phyloP scores from a whole-genome alignment of 2,113 vertebrate genomes.

The Sciurus niger region DNA sequence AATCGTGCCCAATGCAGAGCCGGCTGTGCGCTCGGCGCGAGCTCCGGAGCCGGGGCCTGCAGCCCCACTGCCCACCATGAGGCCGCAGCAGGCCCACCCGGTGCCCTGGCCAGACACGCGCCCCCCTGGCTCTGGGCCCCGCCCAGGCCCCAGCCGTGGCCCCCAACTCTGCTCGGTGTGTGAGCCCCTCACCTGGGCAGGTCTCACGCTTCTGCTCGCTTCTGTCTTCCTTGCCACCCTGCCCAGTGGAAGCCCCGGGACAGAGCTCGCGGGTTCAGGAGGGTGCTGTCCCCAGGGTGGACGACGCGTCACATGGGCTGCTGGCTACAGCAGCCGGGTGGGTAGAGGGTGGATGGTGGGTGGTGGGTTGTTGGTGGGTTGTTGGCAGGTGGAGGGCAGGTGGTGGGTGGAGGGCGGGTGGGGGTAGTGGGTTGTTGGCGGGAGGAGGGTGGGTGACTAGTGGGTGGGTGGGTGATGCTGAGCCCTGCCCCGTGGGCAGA shows the following conservation, averaged over 20 bases:
- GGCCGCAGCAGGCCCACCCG: neutral
- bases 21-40: accelerated
- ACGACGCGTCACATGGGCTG: neutral
- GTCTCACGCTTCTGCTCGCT: neutral
- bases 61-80: too few species aligned
- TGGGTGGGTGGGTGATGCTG: neutral
- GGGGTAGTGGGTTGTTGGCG: neutral
- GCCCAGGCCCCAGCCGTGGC: neutral
- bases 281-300: neutral
- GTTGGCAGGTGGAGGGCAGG: too few species aligned
- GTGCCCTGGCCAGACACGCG: neutral
- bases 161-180: neutral
- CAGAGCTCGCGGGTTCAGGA: neutral
- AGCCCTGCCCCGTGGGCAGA: too few species aligned
- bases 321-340: too few species aligned
- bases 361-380: neutral
- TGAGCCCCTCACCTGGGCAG: too few species aligned
- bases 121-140: neutral
- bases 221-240: neutral
- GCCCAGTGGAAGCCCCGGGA: neutral
- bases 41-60: too few species aligned
- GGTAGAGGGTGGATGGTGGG: neutral
- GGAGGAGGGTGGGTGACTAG: too few species aligned
- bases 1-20: neutral
- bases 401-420: too few species aligned